Conservation (phyloP, 2,888 invertebrate genomes). For the Caradrina kadenii region DNA sequence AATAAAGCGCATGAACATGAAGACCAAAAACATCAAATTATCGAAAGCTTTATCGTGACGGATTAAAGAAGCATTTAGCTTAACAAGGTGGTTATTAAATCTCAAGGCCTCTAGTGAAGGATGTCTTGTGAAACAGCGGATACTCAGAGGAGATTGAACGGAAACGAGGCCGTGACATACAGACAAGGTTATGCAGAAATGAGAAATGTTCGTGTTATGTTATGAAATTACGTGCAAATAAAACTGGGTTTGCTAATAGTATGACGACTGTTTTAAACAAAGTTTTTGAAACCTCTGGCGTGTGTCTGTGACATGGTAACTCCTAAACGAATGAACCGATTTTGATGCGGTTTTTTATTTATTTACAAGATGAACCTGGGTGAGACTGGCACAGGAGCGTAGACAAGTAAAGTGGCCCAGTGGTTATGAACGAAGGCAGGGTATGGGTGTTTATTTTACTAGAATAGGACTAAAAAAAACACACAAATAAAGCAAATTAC, state of each 20-base stretch:
- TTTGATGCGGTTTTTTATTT: too few species aligned
- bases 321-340: too few species aligned
- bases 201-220: conserved; percentile 49
- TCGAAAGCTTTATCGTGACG: conserved; percentile 26
- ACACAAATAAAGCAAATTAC: neutral
- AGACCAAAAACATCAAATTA: neutral
- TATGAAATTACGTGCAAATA: conserved; percentile 30
- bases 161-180: conserved; percentile 61
- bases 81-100: conserved; percentile 39
- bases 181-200: conserved; percentile 58
- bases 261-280: neutral
- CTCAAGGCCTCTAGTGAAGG: conserved; percentile 53
- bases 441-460: too few species aligned
- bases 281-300: neutral
- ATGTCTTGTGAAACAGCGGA: conserved; percentile 60
- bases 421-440: too few species aligned
- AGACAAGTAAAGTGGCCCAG: neutral
- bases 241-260: conserved; percentile 3
- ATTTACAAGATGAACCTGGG: too few species aligned
- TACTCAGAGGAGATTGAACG: conserved; percentile 62
- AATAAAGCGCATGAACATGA: neutral
- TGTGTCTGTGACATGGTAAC: too few species aligned
- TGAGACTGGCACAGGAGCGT: neutral
- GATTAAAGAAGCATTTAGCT: conserved; percentile 32
- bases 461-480: too few species aligned